phyloP scores from a whole-genome alignment of 2,113 vertebrate species.

The Struthio camelus region DNA sequence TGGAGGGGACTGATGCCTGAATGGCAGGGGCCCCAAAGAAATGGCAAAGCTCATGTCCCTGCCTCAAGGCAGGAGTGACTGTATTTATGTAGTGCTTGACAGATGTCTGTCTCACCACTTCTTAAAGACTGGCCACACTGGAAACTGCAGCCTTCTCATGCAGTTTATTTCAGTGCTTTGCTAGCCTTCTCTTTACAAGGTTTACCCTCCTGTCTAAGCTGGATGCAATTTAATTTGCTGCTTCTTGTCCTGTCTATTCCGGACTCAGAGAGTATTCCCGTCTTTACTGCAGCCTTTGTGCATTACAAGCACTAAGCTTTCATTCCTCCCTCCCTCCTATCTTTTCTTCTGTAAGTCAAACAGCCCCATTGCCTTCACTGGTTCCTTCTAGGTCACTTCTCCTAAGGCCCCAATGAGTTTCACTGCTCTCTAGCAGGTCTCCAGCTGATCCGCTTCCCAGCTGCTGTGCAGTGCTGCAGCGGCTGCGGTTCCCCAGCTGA shows the following conservation, averaged over 20 bases:
- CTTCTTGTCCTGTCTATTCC: background rate
- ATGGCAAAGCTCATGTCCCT: background rate
- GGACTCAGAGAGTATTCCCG: background rate
- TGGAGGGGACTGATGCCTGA: background rate
- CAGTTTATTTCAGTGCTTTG: background rate
- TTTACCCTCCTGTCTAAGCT: background rate
- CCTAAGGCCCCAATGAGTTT: background rate
- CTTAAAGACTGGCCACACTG: background rate
- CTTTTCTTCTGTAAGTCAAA: background rate
- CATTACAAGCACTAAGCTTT: background rate
- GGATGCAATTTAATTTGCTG: background rate
- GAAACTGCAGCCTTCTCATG: background rate
- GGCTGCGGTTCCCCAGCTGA: background rate
- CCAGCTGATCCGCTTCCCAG: background rate
- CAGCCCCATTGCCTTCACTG: background rate
- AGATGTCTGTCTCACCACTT: background rate
- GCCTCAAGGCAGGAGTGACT: background rate
- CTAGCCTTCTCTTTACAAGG: background rate
- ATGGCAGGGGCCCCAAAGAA: background rate
- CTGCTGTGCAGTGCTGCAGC: background rate
- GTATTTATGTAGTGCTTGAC: background rate
- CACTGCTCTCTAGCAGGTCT: background rate
- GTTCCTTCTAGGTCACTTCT: background rate
- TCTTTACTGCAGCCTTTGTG: background rate
- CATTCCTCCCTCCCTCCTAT: background rate